These are phyloP conservation scores for Gorsachius magnificus DNA, from an alignment of 2,797 vertebrate species.

Conservation along the genomic window DNA sequence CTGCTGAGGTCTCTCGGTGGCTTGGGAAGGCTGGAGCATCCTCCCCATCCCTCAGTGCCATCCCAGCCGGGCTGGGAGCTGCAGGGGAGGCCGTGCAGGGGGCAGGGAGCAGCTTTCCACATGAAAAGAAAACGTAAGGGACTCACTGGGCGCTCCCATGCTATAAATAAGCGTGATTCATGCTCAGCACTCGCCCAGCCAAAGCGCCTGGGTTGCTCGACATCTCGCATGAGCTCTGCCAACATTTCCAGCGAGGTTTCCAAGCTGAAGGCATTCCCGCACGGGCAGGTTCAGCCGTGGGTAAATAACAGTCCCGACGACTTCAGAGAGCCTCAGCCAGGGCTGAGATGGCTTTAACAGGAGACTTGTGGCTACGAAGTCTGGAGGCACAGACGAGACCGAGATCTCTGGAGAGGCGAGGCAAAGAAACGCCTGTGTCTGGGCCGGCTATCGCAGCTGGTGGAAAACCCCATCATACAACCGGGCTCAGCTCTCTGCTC, in stretches of 20 bases:
- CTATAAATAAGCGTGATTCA: slow-evolving; percentile 64
- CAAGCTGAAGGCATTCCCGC: slow-evolving; percentile 36
- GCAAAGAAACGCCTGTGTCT: not conserved
- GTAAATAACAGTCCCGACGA: not conserved
- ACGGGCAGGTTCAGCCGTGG: slow-evolving; percentile 38
- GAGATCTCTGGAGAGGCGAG: not conserved
- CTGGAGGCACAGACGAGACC: not conserved
- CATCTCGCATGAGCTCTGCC: slow-evolving; percentile 22
- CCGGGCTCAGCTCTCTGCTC: not conserved
- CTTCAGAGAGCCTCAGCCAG: not conserved
- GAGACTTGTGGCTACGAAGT: not conserved
- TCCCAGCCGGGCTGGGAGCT: not conserved
- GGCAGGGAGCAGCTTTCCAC: slow-evolving; percentile 6
- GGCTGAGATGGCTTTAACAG: slow-evolving; percentile 49
- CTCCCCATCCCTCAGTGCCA: not conserved
- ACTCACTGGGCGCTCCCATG: not conserved
- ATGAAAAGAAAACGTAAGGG: not conserved
- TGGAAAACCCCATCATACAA: not conserved
- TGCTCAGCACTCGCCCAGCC: not conserved
- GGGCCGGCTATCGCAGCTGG: not conserved
- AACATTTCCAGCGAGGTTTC: slow-evolving; percentile 60
- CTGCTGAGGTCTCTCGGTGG: not conserved
- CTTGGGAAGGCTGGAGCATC: not conserved
- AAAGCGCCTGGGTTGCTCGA: slow-evolving; percentile 1
- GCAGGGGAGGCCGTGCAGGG: not conserved